These are phyloP conservation scores for Microtus montanus DNA, from an alignment of 2,113 vertebrate species.

Conservation along the genomic window DNA sequence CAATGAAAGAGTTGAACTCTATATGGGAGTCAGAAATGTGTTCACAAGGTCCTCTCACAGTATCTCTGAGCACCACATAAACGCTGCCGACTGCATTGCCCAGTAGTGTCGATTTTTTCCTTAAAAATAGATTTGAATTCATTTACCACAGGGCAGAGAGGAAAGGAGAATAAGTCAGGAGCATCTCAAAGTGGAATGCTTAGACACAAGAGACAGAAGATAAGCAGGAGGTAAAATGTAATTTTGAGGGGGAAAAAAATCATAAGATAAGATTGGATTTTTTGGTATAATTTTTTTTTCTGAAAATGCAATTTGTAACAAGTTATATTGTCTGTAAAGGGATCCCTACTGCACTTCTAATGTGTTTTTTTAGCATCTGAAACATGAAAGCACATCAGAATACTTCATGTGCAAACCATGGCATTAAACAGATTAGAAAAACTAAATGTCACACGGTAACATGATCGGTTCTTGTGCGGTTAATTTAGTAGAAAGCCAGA, in stretches of 20 bases:
- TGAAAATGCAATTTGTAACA: constrained; percentile 83
- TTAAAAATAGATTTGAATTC: constrained; percentile 74
- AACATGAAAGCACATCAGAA: constrained; percentile 86
- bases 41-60: neutral
- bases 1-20: constrained; percentile 32
- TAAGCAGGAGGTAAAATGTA: constrained; percentile 66
- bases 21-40: constrained; percentile 31
- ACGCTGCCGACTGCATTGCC: constrained; percentile 49
- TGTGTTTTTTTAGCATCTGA: constrained; percentile 83
- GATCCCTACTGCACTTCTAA: constrained; percentile 85
- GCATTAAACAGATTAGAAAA: constrained; percentile 87
- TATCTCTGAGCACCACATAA: constrained; percentile 36
- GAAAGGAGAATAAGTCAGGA: constrained; percentile 59
- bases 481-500: constrained; percentile 86
- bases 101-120: constrained; percentile 49
- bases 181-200: constrained; percentile 63
- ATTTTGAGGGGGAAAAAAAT: constrained; percentile 73
- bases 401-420: constrained; percentile 84
- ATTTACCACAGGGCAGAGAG: constrained; percentile 59
- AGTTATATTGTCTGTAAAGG: constrained; percentile 84
- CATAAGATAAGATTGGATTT: constrained; percentile 78
- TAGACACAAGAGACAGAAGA: constrained; percentile 66
- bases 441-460: constrained; percentile 86
- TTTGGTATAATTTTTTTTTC: constrained; percentile 77
- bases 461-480: constrained; percentile 77